These are phyloP conservation scores for Chrysochloris asiatica DNA, from an alignment of 2,113 vertebrate genomes.

Conservation along the genomic window DNA sequence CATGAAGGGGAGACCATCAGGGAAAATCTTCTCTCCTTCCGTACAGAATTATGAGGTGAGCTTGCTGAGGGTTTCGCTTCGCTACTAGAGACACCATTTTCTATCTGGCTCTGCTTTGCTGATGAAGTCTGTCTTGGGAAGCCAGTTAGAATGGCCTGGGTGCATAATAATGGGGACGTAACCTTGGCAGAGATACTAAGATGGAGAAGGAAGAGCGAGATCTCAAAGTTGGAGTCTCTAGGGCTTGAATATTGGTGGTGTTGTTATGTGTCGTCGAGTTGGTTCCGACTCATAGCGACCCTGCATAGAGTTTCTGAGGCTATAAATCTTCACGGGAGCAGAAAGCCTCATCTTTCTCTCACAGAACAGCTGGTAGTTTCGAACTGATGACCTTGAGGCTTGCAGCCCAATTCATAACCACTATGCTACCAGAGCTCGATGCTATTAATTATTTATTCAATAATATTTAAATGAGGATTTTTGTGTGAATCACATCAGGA, in stretches of 20 bases:
- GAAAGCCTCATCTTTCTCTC: too few species aligned
- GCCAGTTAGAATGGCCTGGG: not conserved
- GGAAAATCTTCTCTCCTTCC: slow-evolving; percentile 71
- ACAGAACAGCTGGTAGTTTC: too few species aligned
- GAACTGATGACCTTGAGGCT: too few species aligned
- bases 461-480: not conserved
- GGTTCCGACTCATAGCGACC: too few species aligned
- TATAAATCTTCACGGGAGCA: too few species aligned
- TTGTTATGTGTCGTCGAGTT: too few species aligned
- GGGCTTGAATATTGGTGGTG: not conserved
- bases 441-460: too few species aligned
- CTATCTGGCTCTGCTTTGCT: not conserved
- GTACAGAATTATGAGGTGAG: slow-evolving; percentile 70
- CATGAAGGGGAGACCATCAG: slow-evolving; percentile 85
- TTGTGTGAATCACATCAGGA: not conserved
- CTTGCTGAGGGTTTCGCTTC: too few species aligned
- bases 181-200: fast-evolving
- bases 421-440: too few species aligned
- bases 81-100: fast-evolving
- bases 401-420: too few species aligned
- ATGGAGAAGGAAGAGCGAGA: not conserved
- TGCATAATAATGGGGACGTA: not conserved
- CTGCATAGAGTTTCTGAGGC: too few species aligned
- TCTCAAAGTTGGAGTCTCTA: not conserved
- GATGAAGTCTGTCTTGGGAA: not conserved